Evolutionary conservation across 2,797 vertebrate genomes (phyloP), one percentile per base, ranked within the genome.

Genomic region (Australoheros facetus): DNA sequence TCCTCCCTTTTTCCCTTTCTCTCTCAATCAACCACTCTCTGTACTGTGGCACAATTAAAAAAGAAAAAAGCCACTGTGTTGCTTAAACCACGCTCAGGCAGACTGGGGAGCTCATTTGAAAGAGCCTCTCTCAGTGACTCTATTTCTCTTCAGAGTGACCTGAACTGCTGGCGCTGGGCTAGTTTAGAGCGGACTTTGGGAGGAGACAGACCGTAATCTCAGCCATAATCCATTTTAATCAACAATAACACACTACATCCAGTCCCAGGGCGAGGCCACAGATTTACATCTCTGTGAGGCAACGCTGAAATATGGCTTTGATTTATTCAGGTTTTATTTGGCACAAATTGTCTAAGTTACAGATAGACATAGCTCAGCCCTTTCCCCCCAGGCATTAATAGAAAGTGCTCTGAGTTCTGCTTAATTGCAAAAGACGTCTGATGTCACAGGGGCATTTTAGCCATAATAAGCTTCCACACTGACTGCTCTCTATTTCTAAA

Each of bases 301-400:
- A 91, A 90, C 17, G 66, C 83, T 94, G 92, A 95, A 95, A 94
- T 94, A 94, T 94, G 91, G 90, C 92, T 94, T 92, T 94, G 93
- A 95, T 94, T 95, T 95, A 95, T 94, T 89, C 72, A 75, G 87
- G 93, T 95, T 95, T 93, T 94, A 95, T 95, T 95, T 95, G 95
- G 95, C 94, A 92, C 89, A 94, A 93, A 93, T 94, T 90, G 85
- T 84, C 80, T 78, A 74, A 88, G 93, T 92, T 92, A 86, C 91
- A 91, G 92, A 90, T 95, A 89, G 37, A 84, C 90, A 88, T 88
- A 78, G 87, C 87, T 90, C 85, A 71, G 83, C 64, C 78, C 69
- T 87, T 90, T 89, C 71, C 59, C 92, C 76, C 74, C 73, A 59
- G 78, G 84, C 86, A 62, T 87, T 88, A 87, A 91, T 88, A 90